Percentiles rank a stretch among this genome's conserved stretches.
These are phyloP conservation scores for Toxonevra muliebris DNA, from an alignment of 2,888 invertebrate genomes.

Conservation along the genomic window DNA sequence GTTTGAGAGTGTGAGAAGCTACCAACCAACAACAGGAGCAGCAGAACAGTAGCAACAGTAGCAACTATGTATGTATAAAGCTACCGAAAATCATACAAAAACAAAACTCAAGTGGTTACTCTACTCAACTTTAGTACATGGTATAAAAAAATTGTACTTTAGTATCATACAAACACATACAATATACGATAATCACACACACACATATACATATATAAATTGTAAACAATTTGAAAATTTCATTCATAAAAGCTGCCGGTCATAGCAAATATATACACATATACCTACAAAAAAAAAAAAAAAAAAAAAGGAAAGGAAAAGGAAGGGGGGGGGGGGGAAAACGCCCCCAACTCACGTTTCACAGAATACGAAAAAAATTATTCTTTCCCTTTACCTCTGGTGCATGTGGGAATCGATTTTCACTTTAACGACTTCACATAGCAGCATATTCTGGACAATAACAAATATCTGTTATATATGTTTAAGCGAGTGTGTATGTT, in stretches of 20 bases:
- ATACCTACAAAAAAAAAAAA: conserved; percentile 17
- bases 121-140: not conserved
- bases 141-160: not conserved
- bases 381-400: not conserved
- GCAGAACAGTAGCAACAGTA: not conserved
- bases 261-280: conserved; percentile 36
- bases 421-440: conserved; percentile 55
- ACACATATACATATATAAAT: conserved; percentile 31
- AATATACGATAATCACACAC: conserved; percentile 10
- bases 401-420: conserved; percentile 56
- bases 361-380: not conserved
- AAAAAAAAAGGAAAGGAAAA: conserved; percentile 6
- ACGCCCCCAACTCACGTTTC: not conserved
- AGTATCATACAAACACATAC: not conserved
- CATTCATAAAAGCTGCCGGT: conserved; percentile 56
- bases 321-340: not conserved
- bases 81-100: not conserved
- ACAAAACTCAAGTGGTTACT: not conserved
- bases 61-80: conserved; percentile 11
- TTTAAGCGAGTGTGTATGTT: conserved; percentile 13
- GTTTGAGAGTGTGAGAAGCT: no score
- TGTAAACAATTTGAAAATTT: conserved; percentile 51
- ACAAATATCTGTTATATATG: not conserved
- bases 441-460: no score
- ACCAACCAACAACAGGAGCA: not conserved